These are phyloP conservation scores for Brachypalpus laphriformis DNA, from an alignment of 2,888 invertebrate species.

Conservation along the genomic window DNA sequence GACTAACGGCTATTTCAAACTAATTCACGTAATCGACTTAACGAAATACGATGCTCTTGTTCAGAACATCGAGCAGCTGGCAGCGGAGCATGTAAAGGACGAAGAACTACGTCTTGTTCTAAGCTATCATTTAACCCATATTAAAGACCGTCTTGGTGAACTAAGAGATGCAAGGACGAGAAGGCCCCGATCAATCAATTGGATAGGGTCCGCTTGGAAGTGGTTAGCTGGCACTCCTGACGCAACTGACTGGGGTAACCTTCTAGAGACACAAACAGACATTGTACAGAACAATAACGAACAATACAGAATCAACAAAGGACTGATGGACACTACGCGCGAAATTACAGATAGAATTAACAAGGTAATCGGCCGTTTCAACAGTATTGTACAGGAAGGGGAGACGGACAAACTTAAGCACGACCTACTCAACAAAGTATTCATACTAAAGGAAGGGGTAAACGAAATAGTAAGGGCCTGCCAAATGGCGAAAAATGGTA, in stretches of 20 bases:
- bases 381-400: not conserved
- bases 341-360: not conserved
- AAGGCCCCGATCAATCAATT: not conserved
- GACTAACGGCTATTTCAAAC: too few species aligned
- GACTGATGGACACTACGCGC: not conserved
- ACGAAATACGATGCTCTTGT: not conserved
- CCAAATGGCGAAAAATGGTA: not conserved
- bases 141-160: not conserved
- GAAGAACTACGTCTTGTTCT: not conserved
- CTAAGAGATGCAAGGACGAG: not conserved
- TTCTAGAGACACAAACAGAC: not conserved
- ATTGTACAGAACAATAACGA: not conserved
- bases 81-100: not conserved
- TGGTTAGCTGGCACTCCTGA: not conserved
- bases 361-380: not conserved
- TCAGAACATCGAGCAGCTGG: not conserved
- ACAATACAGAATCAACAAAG: not conserved
- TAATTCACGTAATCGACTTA: not conserved
- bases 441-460: constrained; percentile 5
- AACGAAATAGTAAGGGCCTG: not conserved
- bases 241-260: not conserved
- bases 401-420: constrained; percentile 11
- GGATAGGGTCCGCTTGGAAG: not conserved
- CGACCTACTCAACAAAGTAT: not conserved
- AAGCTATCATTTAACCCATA: not conserved